Evolutionary conservation across 2,113 vertebrate species (phyloP), one percentile per base, ranked within the genome.

Genomic region (Callorhinus ursinus): DNA sequence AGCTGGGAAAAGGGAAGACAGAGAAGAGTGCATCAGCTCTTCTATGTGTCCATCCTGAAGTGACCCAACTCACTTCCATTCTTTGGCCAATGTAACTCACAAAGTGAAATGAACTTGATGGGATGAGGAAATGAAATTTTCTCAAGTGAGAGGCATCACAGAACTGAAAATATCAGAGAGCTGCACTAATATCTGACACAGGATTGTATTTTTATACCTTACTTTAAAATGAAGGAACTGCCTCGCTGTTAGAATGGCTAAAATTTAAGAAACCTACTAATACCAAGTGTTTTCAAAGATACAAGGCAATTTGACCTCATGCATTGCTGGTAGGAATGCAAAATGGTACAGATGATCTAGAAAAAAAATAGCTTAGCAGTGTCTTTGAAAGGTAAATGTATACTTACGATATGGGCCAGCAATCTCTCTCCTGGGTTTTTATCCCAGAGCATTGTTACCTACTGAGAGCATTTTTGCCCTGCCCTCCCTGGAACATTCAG

Each of bases 141-240:
- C 24, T 74, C 15, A 85, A 80, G 18, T 57, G 53, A 59, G 0
- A 9, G 65, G 24, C 61, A 9, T 59, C 59, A 16, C 31, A 95
- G 51, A 79, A 88, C 4, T 77, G 81, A 71, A 76, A 88, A 77
- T 51, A 97, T 31, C 55, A 18, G 12, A 71, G 22, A 90, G 0
- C 10, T 59, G 19, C 21, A 51, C 21, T 84, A 53, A 71, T 36
- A 86, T 10, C 36, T 86, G 12, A 65, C 49, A 82, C 2, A 7
- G 9, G 42, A 63, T 77, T 72, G 7, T 49, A 59, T 57, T 71
- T 6, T 84, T 33, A 51, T 83, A 24, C 33, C 28, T 87, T 69
- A 72, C 67, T 79, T 94, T 88, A 83, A 93, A 92, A 92, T 61
- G 39, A 93, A 96, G 15, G 9, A 36, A 67, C 8, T 65, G 49